A percentile compares a stretch with the other conserved stretches of the same genome.
phyloP scores from a whole-genome alignment of 2,888 invertebrate species.

The Norana najaformis region DNA sequence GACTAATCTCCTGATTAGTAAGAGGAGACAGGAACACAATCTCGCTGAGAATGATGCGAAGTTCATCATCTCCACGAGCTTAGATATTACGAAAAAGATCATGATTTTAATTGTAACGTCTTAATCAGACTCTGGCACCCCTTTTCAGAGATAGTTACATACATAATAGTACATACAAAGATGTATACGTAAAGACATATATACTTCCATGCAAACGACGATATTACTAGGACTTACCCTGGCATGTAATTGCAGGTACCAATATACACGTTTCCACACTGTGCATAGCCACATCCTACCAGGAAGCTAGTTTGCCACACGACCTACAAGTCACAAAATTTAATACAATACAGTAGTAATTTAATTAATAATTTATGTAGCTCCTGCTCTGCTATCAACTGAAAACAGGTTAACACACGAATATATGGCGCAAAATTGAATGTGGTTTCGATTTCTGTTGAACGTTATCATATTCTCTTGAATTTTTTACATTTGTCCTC shows the following conservation, averaged over 20 bases:
- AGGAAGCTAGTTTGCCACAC: background rate
- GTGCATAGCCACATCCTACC: background rate
- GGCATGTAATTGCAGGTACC: background rate
- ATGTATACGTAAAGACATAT: no score
- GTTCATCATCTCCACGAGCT: no score
- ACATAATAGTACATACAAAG: no score
- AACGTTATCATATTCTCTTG: background rate
- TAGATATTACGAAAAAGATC: no score
- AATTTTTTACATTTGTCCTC: background rate
- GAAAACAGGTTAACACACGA: no score
- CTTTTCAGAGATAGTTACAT: no score
- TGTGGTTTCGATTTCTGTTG: background rate
- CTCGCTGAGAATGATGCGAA: background rate
- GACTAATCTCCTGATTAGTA: background rate
- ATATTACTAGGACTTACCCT: background rate
- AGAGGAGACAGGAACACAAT: background rate
- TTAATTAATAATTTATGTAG: no score
- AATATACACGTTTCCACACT: background rate
- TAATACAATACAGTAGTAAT: background rate
- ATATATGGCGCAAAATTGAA: no score
- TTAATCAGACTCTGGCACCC: no score
- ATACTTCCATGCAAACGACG: no score
- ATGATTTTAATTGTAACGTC: no score
- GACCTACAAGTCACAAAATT: background rate
- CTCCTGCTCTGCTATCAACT: no score